These are phyloP conservation scores for Dufourea novaeangliae DNA, from an alignment of 1,140 invertebrate genomes.

Conservation along the genomic window DNA sequence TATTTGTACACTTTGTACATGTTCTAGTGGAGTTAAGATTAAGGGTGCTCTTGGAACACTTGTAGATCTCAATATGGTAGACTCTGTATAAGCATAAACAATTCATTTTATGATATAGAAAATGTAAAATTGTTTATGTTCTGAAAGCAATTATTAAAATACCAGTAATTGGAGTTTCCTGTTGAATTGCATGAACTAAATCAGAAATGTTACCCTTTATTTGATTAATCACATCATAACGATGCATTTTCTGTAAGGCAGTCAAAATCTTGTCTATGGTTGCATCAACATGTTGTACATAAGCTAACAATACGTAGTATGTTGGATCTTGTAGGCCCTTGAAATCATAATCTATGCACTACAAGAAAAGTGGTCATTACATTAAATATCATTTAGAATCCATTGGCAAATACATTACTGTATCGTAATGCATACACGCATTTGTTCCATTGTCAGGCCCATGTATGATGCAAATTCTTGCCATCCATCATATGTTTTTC, in stretches of 20 bases:
- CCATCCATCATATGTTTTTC: constrained; percentile 71
- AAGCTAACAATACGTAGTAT: constrained; percentile 73
- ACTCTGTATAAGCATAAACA: constrained; percentile 32
- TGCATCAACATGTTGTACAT: constrained; percentile 66
- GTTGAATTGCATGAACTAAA: constrained; percentile 51
- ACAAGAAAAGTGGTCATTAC: constrained; percentile 2
- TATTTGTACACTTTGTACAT: constrained; percentile 4
- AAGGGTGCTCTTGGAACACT: constrained; percentile 68
- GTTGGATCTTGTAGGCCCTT: constrained; percentile 74
- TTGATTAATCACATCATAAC: constrained; percentile 70
- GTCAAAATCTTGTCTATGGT: constrained; percentile 70
- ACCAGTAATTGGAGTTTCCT: constrained; percentile 19
- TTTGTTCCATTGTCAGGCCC: constrained; percentile 69
- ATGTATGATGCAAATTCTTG: constrained; percentile 71
- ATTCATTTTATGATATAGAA: constrained; percentile 11
- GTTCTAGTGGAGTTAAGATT: constrained; percentile 62
- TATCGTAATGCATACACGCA: constrained; percentile 61
- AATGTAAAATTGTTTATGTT: not conserved
- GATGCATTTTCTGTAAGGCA: constrained; percentile 66
- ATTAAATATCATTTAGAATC: not conserved
- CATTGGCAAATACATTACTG: not conserved
- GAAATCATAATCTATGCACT: constrained; percentile 75
- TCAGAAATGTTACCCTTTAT: constrained; percentile 62
- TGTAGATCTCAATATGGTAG: constrained; percentile 57
- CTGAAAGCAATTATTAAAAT: not conserved